A percentile compares a stretch with the other conserved stretches of the same genome.
Conservation (phyloP, 2,113 vertebrate species). For the Tragelaphus scriptus region DNA sequence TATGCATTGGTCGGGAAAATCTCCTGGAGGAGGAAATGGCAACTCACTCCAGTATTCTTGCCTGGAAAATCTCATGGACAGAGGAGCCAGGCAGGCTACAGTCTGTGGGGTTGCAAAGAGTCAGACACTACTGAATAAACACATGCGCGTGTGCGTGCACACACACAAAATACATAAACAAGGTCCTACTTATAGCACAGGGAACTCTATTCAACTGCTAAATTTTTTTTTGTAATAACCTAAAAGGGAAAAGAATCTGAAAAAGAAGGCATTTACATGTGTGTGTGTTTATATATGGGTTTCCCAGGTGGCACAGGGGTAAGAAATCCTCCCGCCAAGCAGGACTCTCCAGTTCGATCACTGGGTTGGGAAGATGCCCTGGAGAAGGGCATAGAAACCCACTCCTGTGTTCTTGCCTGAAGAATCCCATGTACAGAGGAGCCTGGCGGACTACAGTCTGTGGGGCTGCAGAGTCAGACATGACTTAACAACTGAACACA, state of each 20-base stretch:
- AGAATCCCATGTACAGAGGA: background rate
- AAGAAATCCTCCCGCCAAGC: background rate
- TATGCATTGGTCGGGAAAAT: background rate
- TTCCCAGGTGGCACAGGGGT: background rate
- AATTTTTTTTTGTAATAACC: background rate
- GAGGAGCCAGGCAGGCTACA: background rate
- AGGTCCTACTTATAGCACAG: background rate
- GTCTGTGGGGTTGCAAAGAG: background rate
- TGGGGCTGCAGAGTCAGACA: background rate
- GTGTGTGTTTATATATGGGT: background rate
- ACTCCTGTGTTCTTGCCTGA: background rate
- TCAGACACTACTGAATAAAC: background rate
- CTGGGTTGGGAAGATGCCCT: background rate
- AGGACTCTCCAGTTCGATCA: background rate
- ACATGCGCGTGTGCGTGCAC: no score
- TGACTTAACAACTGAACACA: background rate
- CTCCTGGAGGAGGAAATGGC: background rate
- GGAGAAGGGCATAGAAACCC: background rate
- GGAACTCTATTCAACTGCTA: background rate
- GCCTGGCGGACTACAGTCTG: background rate
- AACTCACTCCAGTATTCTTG: background rate
- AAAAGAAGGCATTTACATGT: fast-evolving
- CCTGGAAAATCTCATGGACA: background rate
- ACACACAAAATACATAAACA: background rate
- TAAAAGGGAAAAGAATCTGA: background rate